Base-by-base conservation (phyloP, 2,113 vertebrate genomes). In the Pseudolaguvia tuberculata region DNA sequence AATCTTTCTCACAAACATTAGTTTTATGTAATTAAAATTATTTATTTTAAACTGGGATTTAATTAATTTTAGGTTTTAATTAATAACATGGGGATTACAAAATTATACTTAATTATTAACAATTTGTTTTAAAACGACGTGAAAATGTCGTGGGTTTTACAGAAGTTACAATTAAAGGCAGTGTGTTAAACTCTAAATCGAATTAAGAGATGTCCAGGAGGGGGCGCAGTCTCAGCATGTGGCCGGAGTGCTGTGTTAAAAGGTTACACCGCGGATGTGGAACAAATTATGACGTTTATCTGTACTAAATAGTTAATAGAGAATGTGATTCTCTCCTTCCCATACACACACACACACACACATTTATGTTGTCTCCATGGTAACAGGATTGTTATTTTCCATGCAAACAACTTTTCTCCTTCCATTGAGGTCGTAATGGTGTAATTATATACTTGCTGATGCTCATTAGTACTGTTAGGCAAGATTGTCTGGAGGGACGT, bases 381-480 rank as follows among this genome's bases (percentile, higher is more conserved):
- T 31, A 18, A 62, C 31, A 12, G 10, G 18, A 27, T 15, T n/a
- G 45, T 63, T 0, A 45, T 65, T 47, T 25, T 39, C 39, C 45
- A 21, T 45, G 39, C 15, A 47, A 21, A 15, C 18, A n/a, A 56
- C 8, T 21, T 25, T 35, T 56, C 42, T 18, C 56, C 10, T 53
- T 70, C 31, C 47, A 39, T 51, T 70, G 27, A 70, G 39, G 68
- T 53, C 51, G 3, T 52, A 18, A 15, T 20, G 4, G 55, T 20
- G 39, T 57, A 47, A 20, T 13, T 15, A 27, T 2, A 7, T 35
- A 47, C 53, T 27, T 53, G 7, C 9, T 23, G 53, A 47, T 11
- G 51, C 53, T 50, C 45, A 8, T 51, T 56, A 70, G 39, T 66
- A 55, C 67, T 39, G 71, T 77, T 83, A 84, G 80, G 82, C 80